Base-by-base conservation (phyloP, 2,797 vertebrate species). In the Hippopotamyrus pictus region DNA sequence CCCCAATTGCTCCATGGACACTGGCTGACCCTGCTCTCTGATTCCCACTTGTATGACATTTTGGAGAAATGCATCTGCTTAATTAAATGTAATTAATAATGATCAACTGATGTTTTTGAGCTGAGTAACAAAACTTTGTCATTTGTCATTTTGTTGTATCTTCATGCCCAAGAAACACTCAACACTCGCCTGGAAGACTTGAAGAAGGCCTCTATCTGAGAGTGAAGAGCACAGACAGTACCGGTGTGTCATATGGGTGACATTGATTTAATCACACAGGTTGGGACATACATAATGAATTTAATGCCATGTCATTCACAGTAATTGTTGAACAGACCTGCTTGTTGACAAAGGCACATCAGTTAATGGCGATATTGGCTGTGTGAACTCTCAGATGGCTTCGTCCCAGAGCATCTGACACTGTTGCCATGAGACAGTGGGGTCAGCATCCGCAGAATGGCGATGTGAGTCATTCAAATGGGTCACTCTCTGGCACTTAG, bases 101-200 rank as follows among this genome's bases (percentile, higher is more conserved):
- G n/a, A 83, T 88, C 41, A 53, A 53, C 57, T 33, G 69, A 73
- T 69, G 89, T 48, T 62, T 65, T 90, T 59, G 48, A 84, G 50
- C 82, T 88, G 89, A 62, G 17, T 90, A 11, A 51, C 50, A 37
- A 25, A 33, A 17, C 86, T 59, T 50, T 83, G 22, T 48, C 86
- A 62, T 59, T 50, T 83, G 22, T 48, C 86, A 62, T 12, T 79
- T 83, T 7, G 14, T 83, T 44, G 84, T 44, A 50, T 53, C 19
- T n/a, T 46, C 11, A 79, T 57, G 46, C 57, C 17, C 46, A 69
- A 69, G 88, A 65, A 51, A 82, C 46, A 88, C 87, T 84, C 87
- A 88, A 76, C 29, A 25, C 41, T 85, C 22, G 3, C 50, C 25
- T 84, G 17, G 59, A 88, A 65, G 79, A 14, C 57, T 65, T 65